Percentiles rank a stretch among this genome's conserved stretches.
These are phyloP conservation scores for Rhynchomys soricoides DNA, from an alignment of 2,113 vertebrate genomes.

Conservation along the genomic window DNA sequence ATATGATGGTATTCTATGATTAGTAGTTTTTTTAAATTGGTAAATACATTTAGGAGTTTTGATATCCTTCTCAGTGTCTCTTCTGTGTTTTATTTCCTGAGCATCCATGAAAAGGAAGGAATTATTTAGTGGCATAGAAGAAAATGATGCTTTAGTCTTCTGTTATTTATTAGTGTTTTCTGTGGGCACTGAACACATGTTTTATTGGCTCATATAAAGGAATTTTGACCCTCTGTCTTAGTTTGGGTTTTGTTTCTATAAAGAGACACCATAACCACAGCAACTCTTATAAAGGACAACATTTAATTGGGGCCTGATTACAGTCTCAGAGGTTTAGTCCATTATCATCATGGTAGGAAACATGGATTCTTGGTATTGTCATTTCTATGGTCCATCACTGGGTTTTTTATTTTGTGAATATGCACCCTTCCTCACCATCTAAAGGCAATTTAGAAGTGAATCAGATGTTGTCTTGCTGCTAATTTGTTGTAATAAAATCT, in stretches of 20 bases:
- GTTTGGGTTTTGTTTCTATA: neutral
- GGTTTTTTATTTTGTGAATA: no score
- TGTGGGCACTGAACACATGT: neutral
- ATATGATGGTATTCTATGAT: neutral
- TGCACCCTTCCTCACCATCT: no score
- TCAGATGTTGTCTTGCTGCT: no score
- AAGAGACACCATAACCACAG: neutral
- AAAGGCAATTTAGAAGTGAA: no score
- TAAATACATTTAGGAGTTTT: neutral
- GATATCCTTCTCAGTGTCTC: neutral
- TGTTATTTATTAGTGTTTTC: neutral
- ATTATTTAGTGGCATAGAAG: neutral
- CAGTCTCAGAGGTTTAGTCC: no score
- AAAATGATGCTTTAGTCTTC: neutral
- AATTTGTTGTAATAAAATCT: no score
- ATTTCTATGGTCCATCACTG: no score
- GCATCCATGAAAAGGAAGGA: neutral
- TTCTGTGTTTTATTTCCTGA: neutral
- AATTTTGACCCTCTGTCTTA: neutral
- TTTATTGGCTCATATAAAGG: neutral
- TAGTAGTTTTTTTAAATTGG: neutral
- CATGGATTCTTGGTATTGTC: no score
- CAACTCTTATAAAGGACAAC: neutral
- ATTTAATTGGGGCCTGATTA: no score
- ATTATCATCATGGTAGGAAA: no score